phyloP scores from a whole-genome alignment of 1,140 invertebrate species.

The Neodiprion lecontei region DNA sequence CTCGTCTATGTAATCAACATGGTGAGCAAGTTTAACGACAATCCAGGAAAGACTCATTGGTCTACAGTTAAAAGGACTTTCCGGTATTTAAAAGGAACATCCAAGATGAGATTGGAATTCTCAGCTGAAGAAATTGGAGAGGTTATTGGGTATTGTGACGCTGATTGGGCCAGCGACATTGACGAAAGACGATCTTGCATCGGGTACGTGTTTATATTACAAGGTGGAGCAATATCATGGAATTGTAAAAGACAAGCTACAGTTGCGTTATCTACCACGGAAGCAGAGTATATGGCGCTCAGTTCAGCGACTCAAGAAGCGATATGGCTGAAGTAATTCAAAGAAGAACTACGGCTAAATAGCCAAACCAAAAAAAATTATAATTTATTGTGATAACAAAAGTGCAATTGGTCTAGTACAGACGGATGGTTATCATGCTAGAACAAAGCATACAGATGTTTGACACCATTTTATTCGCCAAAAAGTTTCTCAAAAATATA shows the following conservation, averaged over 20 bases:
- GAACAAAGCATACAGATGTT: constrained; percentile 42
- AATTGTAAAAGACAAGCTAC: constrained; percentile 43
- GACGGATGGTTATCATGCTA: constrained; percentile 26
- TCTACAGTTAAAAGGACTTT: constrained; percentile 34
- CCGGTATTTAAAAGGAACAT: constrained; percentile 35
- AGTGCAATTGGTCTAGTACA: constrained; percentile 34
- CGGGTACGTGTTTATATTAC: constrained; percentile 39
- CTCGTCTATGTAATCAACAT: constrained; percentile 43
- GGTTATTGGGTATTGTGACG: constrained; percentile 33
- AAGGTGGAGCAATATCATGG: constrained; percentile 42
- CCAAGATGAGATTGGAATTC: constrained; percentile 22
- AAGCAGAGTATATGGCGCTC: constrained; percentile 50
- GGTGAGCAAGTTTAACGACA: constrained; percentile 1
- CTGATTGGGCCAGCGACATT: constrained; percentile 40
- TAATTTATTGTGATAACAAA: constrained; percentile 35
- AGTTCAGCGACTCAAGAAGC: constrained; percentile 34
- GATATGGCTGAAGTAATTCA: constrained; percentile 34
- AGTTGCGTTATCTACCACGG: constrained; percentile 49
- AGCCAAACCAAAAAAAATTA: not conserved
- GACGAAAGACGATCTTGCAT: constrained; percentile 29
- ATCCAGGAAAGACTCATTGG: constrained; percentile 36
- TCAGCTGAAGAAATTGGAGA: not conserved
- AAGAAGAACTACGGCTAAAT: constrained; percentile 20
- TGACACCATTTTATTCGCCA: constrained; percentile 25
- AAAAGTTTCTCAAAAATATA: constrained; percentile 24